Evolutionary conservation across 2,888 invertebrate genomes (phyloP), one percentile per base, ranked within the genome.

Genomic region (Napeogenes inachia): DNA sequence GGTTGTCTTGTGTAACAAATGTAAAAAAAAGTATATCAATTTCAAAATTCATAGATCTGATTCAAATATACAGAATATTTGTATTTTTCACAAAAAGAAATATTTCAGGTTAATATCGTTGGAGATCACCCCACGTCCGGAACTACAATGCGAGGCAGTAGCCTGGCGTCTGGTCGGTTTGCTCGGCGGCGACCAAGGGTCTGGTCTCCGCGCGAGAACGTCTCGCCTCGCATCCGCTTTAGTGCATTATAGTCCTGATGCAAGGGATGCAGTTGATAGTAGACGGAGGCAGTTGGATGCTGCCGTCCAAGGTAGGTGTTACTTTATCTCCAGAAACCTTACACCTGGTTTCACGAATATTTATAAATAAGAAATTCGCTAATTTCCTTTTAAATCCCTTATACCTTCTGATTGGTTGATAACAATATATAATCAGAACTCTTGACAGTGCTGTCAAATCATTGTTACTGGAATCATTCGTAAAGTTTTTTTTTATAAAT

Each of bases 151-250:
- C 62, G 97, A 97, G 75, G 92, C 94, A 47, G 95, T 97, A 4
- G 92, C 97, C 12, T 96, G 97, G 96, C 94, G 96, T 66, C 91
- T 98, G 76, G 97, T 97, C 5, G 93, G 94, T 54, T 92, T 97
- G 50, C 94, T 98, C 70, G 90, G 89, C 0, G 80, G 77, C 8
- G 86, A 87, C 64, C 87, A 94, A 72, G 93, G 93, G 64, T 89
- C 93, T 0, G 93, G 93, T 0, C 81, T 94, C 13, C 89, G 93
- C 33, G 92, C 93, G 63, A 90, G 94, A 71, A 93, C 94, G 56
- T 82, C 91, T 0, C 88, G 93, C 63, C 84, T 94, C 42, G 91
- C 93, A 0, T 91, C 91, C 61, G 91, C 93, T 0, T 77, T 94
- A 65, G 90, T 91, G 5, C 92, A 92, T 66, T 94, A 93, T 78